Conservation (phyloP, 2,113 vertebrate genomes). For the Caranx melampygus region DNA sequence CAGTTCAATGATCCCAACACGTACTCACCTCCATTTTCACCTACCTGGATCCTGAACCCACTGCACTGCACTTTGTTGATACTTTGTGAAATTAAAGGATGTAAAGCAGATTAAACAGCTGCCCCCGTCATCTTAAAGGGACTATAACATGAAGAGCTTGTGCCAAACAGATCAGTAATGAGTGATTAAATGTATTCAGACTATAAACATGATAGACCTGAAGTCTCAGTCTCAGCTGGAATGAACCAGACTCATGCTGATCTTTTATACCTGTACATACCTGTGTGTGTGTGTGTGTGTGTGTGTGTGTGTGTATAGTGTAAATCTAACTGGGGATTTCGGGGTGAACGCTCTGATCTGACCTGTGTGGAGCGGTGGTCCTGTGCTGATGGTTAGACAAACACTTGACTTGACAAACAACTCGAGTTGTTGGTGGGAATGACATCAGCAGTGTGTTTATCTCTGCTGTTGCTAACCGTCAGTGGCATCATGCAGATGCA, state of each 20-base stretch:
- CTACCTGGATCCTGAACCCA: no score
- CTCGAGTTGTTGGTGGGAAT: background rate
- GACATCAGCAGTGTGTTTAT: background rate
- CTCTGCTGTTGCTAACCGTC: background rate
- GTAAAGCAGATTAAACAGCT: background rate
- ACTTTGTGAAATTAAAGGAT: no score
- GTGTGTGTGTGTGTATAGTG: slow-evolving; percentile 1
- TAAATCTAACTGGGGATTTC: slow-evolving; percentile 20
- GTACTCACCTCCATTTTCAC: no score
- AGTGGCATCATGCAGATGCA: background rate
- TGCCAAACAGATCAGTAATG: no score
- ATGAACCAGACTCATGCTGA: slow-evolving; percentile 11
- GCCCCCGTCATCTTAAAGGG: slow-evolving; percentile 5
- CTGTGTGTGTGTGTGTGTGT: slow-evolving; percentile 3
- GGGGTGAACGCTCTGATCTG: background rate
- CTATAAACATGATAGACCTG: no score
- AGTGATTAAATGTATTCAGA: no score
- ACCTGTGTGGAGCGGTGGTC: no score
- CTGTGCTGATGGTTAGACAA: background rate
- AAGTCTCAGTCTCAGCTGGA: background rate
- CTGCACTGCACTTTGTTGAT: no score
- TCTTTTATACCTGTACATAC: slow-evolving; percentile 25
- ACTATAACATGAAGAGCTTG: background rate
- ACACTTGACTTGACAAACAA: no score
- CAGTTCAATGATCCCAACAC: no score